These are phyloP conservation scores for Tortricodes alternella DNA, from an alignment of 2,888 invertebrate genomes.

Conservation along the genomic window DNA sequence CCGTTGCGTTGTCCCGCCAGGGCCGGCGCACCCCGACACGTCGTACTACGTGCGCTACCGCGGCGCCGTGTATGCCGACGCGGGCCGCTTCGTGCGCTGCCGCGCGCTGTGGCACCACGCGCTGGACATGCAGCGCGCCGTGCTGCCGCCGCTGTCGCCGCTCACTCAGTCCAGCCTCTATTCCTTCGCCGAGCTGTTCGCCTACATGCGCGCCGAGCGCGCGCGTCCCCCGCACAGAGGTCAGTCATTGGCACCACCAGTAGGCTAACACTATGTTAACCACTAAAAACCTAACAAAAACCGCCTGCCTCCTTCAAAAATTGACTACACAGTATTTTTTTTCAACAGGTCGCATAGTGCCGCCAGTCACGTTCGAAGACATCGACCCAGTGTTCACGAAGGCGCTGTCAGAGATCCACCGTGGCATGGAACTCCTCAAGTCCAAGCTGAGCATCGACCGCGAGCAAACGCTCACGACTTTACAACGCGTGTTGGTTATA, in stretches of 20 bases:
- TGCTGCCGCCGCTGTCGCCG: constrained; percentile 95
- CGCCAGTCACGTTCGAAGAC: constrained; percentile 91
- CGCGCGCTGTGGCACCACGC: constrained; percentile 98
- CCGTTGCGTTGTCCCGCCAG: constrained; percentile 44
- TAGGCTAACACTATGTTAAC: background rate
- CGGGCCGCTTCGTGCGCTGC: constrained; percentile 95
- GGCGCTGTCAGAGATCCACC: constrained; percentile 89
- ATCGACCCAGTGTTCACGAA: constrained; percentile 92
- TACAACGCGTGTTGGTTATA: constrained; percentile 93
- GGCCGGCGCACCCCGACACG: constrained; percentile 97
- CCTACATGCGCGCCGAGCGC: constrained; percentile 96
- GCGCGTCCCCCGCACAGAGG: constrained; percentile 86
- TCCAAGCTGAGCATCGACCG: constrained; percentile 85
- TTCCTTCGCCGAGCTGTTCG: constrained; percentile 97
- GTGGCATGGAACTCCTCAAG: constrained; percentile 84
- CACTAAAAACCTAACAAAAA: background rate
- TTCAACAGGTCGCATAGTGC: constrained; percentile 85
- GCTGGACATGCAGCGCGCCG: constrained; percentile 96
- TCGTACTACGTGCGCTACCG: constrained; percentile 97
- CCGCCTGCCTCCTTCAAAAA: too few species aligned
- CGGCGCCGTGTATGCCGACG: constrained; percentile 97
- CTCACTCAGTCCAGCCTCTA: constrained; percentile 97
- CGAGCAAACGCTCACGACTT: constrained; percentile 86
- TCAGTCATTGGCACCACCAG: constrained; percentile 32
- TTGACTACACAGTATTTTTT: background rate